Evolutionary conservation across 2,888 invertebrate species (phyloP).

Genomic region (Lysandra coridon): DNA sequence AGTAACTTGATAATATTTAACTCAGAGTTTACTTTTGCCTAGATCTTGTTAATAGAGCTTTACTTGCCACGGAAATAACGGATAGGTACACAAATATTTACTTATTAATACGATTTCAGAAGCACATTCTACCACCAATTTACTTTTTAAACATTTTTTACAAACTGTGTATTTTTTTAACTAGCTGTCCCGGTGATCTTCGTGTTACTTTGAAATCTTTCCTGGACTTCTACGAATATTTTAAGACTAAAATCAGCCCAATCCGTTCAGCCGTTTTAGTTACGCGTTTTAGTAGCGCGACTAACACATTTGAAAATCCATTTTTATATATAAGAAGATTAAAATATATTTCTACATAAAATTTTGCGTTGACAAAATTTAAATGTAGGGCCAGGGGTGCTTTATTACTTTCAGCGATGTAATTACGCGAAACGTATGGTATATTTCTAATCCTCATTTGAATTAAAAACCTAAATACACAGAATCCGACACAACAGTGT

Average conservation of each 20-base stretch:
- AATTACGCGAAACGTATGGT: constrained; percentile 42
- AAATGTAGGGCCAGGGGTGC: background rate
- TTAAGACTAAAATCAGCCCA: too few relatives aligned
- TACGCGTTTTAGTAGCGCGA: too few relatives aligned
- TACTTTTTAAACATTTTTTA: too few relatives aligned
- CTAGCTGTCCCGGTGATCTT: too few relatives aligned
- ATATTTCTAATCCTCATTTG: constrained; percentile 56
- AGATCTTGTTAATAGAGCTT: background rate
- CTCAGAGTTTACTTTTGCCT: too few relatives aligned
- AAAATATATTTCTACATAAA: background rate
- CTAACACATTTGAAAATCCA: too few relatives aligned
- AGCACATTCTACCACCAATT: too few relatives aligned
- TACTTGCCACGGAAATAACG: background rate
- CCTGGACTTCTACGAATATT: too few relatives aligned
- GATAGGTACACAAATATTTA: background rate
- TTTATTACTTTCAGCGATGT: constrained; percentile 39
- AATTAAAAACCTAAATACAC: constrained; percentile 61
- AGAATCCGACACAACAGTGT: constrained; percentile 64
- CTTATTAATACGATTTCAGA: background rate
- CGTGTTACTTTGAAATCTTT: too few relatives aligned
- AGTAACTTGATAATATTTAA: background rate
- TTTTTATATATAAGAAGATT: too few relatives aligned
- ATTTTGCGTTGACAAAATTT: constrained; percentile 11
- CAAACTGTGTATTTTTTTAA: background rate
- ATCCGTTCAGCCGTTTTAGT: too few relatives aligned